phyloP scores from a whole-genome alignment of 2,113 vertebrate species.

The Platysteira castanea region DNA sequence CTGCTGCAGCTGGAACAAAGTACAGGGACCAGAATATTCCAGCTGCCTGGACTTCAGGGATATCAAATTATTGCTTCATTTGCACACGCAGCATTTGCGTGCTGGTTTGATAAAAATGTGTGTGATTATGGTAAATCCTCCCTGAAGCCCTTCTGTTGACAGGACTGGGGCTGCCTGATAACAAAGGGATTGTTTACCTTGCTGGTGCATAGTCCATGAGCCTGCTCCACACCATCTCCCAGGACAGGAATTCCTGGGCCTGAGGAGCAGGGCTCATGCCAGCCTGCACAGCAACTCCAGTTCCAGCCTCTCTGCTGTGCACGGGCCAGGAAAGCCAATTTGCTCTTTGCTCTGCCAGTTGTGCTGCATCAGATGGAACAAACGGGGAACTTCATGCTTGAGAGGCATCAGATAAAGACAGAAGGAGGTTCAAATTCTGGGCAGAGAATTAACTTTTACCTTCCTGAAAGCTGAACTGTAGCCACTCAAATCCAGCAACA shows the following conservation, averaged over 20 bases:
- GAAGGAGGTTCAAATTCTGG: neutral
- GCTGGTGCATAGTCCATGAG: neutral
- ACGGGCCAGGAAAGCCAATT: neutral
- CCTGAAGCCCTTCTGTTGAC: neutral
- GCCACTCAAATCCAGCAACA: neutral
- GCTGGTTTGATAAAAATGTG: neutral
- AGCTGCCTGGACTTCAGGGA: neutral
- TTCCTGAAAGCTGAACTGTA: neutral
- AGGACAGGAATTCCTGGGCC: neutral
- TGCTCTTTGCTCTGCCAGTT: neutral
- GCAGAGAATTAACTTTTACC: neutral
- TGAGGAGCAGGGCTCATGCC: neutral
- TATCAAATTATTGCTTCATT: neutral
- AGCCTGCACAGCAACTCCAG: neutral
- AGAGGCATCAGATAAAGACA: constrained; percentile 11
- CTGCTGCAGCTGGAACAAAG: neutral
- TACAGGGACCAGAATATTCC: neutral
- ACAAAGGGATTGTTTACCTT: constrained; percentile 32
- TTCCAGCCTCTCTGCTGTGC: neutral
- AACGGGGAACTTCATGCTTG: neutral
- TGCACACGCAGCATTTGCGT: fast-evolving
- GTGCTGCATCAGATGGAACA: neutral
- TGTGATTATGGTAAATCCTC: neutral
- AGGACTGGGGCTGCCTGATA: constrained; percentile 3
- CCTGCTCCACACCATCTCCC: neutral